Evolutionary conservation across 2,797 vertebrate species (phyloP).

Genomic region (Otolemur crassicaudatus): DNA sequence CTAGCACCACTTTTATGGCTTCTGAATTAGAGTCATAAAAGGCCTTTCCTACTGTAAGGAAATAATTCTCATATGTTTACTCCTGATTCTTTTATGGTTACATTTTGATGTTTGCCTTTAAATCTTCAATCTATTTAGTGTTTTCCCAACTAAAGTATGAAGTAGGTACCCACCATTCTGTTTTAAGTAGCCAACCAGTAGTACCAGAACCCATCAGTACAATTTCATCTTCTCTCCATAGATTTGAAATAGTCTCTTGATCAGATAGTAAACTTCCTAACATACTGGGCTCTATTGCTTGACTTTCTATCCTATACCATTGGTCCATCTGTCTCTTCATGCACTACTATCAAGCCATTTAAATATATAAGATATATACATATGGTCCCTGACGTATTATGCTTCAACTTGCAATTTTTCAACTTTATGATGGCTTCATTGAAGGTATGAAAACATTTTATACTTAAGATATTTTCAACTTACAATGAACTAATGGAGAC

Average conservation of each 20-base stretch:
- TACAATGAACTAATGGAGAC: neutral
- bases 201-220: neutral
- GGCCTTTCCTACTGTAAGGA: neutral
- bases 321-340: neutral
- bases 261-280: neutral
- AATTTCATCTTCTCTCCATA: neutral
- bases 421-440: neutral
- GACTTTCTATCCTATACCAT: neutral
- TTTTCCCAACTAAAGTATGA: neutral
- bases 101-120: neutral
- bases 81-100: neutral
- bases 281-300: neutral
- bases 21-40: constrained; percentile 2
- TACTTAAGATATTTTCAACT: neutral
- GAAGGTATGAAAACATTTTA: neutral
- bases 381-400: neutral
- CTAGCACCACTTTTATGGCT: neutral
- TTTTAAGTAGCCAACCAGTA: neutral
- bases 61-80: neutral
- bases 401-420: neutral
- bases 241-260: neutral
- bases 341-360: neutral
- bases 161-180: neutral
- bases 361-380: neutral
- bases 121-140: neutral